These are phyloP conservation scores for Lytechinus pictus DNA, from an alignment of 35 echinoderm and acorn worm species.

Conservation along the genomic window DNA sequence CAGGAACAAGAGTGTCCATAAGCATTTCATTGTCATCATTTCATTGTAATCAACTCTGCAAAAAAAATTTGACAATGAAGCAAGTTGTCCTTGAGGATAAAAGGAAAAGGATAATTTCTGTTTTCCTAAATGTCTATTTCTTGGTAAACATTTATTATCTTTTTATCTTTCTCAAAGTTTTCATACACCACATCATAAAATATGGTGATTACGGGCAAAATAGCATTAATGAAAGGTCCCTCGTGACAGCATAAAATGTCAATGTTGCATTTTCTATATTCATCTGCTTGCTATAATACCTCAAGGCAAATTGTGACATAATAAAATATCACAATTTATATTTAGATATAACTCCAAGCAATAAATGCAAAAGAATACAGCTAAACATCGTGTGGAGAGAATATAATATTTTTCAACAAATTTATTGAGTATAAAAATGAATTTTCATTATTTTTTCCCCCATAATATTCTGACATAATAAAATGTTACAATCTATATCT, in stretches of 20 bases:
- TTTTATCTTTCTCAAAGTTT: neutral
- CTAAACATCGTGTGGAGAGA: neutral
- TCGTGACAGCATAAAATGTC: neutral
- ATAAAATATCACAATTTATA: neutral
- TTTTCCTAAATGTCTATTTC: neutral
- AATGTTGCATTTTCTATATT: neutral
- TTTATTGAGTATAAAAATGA: too few relatives aligned
- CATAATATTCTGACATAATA: neutral
- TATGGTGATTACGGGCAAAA: neutral
- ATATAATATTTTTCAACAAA: too few relatives aligned
- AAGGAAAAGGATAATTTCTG: neutral
- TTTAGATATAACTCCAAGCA: neutral
- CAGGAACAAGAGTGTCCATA: too few relatives aligned
- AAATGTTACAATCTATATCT: neutral
- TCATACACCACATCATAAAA: neutral
- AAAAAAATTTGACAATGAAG: neutral
- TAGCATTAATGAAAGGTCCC: neutral
- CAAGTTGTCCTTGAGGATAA: too few relatives aligned
- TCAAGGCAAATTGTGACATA: neutral
- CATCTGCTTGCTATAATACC: neutral
- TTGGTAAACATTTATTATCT: neutral
- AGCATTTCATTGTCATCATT: too few relatives aligned
- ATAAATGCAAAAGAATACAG: neutral
- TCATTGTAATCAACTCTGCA: too few relatives aligned
- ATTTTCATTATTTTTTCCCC: too few relatives aligned